phyloP scores from a whole-genome alignment of 2,797 vertebrate species.

The Bradypus variegatus region DNA sequence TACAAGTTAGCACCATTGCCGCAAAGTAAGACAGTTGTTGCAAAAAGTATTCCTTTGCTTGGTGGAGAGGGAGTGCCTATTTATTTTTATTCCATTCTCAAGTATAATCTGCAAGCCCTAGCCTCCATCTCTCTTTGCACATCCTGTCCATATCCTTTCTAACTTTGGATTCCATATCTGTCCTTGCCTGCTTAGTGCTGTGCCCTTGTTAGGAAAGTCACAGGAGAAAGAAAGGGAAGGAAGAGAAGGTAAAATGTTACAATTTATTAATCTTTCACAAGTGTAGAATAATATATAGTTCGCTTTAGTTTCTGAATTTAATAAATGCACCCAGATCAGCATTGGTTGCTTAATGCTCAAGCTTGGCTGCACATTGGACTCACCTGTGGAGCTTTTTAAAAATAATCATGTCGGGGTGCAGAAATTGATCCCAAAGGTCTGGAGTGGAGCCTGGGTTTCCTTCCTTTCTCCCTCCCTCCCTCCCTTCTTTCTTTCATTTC shows the following conservation, averaged over 20 bases:
- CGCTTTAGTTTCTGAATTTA: neutral
- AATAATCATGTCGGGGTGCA: neutral
- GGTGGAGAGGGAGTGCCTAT: neutral
- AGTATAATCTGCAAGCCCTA: neutral
- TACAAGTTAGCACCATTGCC: neutral
- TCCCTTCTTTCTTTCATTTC: too few relatives aligned
- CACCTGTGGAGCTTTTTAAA: neutral
- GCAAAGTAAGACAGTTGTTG: neutral
- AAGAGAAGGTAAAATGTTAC: neutral
- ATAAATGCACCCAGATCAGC: neutral
- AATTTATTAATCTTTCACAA: neutral
- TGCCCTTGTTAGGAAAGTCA: neutral
- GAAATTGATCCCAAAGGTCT: neutral
- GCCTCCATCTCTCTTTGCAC: neutral
- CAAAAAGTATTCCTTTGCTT: constrained; percentile 2
- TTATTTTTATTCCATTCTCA: neutral
- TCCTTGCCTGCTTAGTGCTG: neutral
- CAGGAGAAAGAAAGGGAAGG: neutral
- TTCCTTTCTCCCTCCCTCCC: too few relatives aligned
- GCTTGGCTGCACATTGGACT: neutral
- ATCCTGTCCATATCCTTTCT: neutral
- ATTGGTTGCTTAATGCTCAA: neutral
- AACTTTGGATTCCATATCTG: neutral
- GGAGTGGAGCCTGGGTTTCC: neutral
- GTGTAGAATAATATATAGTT: neutral